A percentile compares a stretch with the other conserved stretches of the same genome.
Evolutionary conservation across 2,888 invertebrate genomes (phyloP).

Genomic region (Schizotus pectinicornis): DNA sequence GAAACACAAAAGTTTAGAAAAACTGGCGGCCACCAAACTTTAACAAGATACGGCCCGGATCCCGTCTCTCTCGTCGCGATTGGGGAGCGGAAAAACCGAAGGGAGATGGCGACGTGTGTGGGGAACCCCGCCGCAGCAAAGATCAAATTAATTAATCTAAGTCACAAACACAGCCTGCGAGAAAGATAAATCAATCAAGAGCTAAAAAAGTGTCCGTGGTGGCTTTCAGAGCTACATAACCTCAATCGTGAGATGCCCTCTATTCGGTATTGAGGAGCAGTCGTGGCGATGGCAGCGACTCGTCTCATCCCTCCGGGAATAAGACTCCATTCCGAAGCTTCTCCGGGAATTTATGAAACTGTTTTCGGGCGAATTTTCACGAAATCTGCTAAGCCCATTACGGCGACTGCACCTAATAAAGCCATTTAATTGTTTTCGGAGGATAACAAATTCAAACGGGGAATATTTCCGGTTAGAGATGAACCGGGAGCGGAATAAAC

Average conservation of each 20-base stretch:
- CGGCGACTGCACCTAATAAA: no score
- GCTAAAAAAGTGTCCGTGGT: slow-evolving; percentile 28
- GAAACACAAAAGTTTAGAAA: slow-evolving; percentile 27
- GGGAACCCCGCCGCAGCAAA: slow-evolving; percentile 16
- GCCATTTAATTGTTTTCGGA: no score
- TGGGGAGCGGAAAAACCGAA: slow-evolving; percentile 13
- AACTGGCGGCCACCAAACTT: slow-evolving; percentile 18
- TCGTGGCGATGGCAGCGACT: not conserved
- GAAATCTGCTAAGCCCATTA: slow-evolving; percentile 1
- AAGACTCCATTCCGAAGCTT: slow-evolving; percentile 7
- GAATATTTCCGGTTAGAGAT: not conserved
- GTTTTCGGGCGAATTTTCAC: slow-evolving; percentile 19
- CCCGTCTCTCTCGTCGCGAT: slow-evolving; percentile 14
- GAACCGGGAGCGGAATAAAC: slow-evolving; percentile 11
- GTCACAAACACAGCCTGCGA: slow-evolving; percentile 41
- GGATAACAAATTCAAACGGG: no score
- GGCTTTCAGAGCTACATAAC: slow-evolving; percentile 27
- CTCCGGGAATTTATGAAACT: slow-evolving; percentile 19
- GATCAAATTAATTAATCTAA: slow-evolving; percentile 44
- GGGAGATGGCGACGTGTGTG: slow-evolving; percentile 19
- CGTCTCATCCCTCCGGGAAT: slow-evolving; percentile 10
- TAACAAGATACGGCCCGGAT: slow-evolving; percentile 23
- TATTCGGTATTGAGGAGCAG: slow-evolving; percentile 16
- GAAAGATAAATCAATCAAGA: slow-evolving; percentile 42
- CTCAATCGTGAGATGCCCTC: slow-evolving; percentile 6